Evolutionary conservation across 2,797 vertebrate species (phyloP).

Genomic region (Poeciliopsis paucimaculata): DNA sequence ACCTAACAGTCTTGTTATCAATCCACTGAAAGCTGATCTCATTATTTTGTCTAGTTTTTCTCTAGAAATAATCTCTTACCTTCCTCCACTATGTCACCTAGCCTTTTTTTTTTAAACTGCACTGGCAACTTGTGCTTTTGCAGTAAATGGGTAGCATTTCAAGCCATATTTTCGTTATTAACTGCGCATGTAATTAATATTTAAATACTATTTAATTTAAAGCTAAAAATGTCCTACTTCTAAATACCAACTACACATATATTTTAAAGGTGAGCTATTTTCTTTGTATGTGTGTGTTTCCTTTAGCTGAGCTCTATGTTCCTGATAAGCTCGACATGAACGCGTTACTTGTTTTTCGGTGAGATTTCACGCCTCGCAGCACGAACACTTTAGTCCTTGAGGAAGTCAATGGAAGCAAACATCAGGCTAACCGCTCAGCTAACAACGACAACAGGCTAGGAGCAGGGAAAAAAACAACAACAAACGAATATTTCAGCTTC

Average conservation of each 20-base stretch:
- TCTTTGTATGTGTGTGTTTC: background rate
- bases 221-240: background rate
- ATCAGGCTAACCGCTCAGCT: conserved; percentile 58
- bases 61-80: background rate
- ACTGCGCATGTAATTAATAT: background rate
- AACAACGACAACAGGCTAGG: conserved; percentile 41
- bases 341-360: rapidly evolving
- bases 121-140: background rate
- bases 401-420: conserved; percentile 25
- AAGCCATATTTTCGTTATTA: background rate
- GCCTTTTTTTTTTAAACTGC: background rate
- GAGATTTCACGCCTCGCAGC: background rate
- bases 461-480: conserved; percentile 27
- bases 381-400: background rate
- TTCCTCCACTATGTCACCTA: background rate
- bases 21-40: background rate
- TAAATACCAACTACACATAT: background rate
- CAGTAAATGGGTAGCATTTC: background rate
- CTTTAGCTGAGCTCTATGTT: conserved; percentile 15
- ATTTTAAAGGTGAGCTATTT: background rate
- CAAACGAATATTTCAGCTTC: background rate
- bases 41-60: background rate
- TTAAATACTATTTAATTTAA: background rate
- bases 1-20: background rate
- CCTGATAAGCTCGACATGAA: conserved; percentile 13